These are phyloP conservation scores for Colinus virginianus DNA, from an alignment of 2,113 vertebrate species.

Conservation along the genomic window DNA sequence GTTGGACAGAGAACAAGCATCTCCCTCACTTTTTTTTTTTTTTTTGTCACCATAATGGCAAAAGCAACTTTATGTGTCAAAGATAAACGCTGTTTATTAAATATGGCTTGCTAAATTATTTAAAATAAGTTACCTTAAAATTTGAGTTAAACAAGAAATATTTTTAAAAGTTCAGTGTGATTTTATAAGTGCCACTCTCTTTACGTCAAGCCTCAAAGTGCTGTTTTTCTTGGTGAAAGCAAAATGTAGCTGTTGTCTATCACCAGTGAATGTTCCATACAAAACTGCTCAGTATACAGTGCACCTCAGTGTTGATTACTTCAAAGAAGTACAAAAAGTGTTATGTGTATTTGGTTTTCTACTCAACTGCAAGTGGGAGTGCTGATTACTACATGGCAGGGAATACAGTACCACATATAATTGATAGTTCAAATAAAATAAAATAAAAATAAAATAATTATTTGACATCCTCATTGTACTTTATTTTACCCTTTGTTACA, in stretches of 20 bases:
- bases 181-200: not conserved
- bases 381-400: not conserved
- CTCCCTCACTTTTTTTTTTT: not conserved
- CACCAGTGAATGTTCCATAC: not conserved
- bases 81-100: not conserved
- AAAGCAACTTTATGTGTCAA: not conserved
- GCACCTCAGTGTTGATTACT: no score
- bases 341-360: not conserved
- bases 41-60: not conserved
- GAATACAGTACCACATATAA: not conserved
- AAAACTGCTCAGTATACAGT: not conserved
- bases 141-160: not conserved
- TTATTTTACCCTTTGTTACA: not conserved
- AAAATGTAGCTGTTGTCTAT: not conserved
- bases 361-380: not conserved
- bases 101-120: not conserved
- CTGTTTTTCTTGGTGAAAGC: not conserved
- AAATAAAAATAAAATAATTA: not conserved
- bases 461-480: not conserved
- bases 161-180: not conserved
- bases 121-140: not conserved
- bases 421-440: not conserved
- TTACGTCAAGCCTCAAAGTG: not conserved
- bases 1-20: not conserved
- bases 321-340: not conserved